Evolutionary conservation across 1,140 invertebrate species (phyloP).

Genomic region (Dolichoris vasculosae): DNA sequence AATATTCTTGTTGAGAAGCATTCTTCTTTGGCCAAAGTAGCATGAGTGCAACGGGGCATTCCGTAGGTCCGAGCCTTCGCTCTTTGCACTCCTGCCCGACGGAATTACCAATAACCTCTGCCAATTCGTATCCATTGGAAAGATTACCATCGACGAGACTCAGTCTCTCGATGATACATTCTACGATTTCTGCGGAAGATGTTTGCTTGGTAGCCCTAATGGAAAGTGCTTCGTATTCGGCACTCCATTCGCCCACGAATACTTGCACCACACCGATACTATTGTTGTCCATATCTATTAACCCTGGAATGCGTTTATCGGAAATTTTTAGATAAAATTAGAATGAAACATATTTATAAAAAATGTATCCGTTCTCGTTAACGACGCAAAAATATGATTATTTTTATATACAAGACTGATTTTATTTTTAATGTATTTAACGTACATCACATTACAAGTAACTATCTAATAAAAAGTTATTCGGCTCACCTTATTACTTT

Average conservation of each 20-base stretch:
- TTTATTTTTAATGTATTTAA: neutral
- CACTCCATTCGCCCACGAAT: slow-evolving; percentile 91
- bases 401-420: neutral
- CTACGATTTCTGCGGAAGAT: slow-evolving; percentile 90
- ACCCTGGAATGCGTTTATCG: slow-evolving; percentile 61
- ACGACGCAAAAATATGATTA: neutral
- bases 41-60: slow-evolving; percentile 94
- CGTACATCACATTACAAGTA: neutral
- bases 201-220: slow-evolving; percentile 95
- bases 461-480: neutral
- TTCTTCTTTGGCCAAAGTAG: slow-evolving; percentile 90
- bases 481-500: slow-evolving; percentile 63
- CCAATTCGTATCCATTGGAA: slow-evolving; percentile 87
- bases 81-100: slow-evolving; percentile 93
- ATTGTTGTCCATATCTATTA: slow-evolving; percentile 70
- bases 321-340: neutral
- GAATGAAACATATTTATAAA: neutral
- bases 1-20: slow-evolving; percentile 74
- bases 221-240: slow-evolving; percentile 91
- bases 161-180: slow-evolving; percentile 87
- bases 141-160: slow-evolving; percentile 80
- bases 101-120: slow-evolving; percentile 90
- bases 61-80: slow-evolving; percentile 86
- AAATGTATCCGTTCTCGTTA: neutral
- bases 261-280: slow-evolving; percentile 80